Evolutionary conservation across 37 sponge, comb jelly and placozoan species (phyloP).

Genomic region (Beroe ovata): DNA sequence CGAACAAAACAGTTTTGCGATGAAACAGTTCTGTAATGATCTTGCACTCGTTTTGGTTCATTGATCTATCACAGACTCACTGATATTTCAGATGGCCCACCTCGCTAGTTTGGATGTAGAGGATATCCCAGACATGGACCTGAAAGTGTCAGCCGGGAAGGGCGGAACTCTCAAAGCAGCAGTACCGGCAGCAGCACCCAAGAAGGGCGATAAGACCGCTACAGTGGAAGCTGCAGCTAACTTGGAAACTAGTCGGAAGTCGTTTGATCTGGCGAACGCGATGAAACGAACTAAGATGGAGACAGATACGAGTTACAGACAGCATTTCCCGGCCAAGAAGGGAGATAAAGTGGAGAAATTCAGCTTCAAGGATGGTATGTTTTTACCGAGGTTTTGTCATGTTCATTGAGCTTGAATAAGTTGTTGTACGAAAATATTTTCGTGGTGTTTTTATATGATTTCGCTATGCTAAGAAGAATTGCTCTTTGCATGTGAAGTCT

Average conservation of each 20-base stretch:
- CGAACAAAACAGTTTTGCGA: too few relatives aligned
- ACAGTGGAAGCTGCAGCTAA: not conserved
- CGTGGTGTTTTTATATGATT: too few relatives aligned
- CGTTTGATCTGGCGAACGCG: not conserved
- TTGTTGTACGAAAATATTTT: too few relatives aligned
- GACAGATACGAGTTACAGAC: constrained; percentile 13
- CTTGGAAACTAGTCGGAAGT: not conserved
- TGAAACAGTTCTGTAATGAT: too few relatives aligned
- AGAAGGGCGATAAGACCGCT: not conserved
- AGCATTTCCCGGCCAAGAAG: constrained; percentile 6
- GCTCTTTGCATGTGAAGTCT: too few relatives aligned
- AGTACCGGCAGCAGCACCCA: not conserved
- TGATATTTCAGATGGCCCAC: not conserved
- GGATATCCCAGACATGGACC: not conserved
- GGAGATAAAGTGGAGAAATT: not conserved
- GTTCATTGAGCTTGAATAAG: too few relatives aligned
- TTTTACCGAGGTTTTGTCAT: too few relatives aligned
- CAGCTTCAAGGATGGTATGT: constrained; percentile 25
- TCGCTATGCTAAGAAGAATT: too few relatives aligned
- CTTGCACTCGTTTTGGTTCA: not conserved
- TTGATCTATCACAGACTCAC: not conserved
- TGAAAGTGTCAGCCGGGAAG: not conserved
- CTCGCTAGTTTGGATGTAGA: not conserved
- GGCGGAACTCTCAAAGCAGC: not conserved
- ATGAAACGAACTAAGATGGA: constrained; percentile 9